Evolutionary conservation across 2,113 vertebrate genomes (phyloP).

Genomic region (Poeciliopsis turrubarensis): DNA sequence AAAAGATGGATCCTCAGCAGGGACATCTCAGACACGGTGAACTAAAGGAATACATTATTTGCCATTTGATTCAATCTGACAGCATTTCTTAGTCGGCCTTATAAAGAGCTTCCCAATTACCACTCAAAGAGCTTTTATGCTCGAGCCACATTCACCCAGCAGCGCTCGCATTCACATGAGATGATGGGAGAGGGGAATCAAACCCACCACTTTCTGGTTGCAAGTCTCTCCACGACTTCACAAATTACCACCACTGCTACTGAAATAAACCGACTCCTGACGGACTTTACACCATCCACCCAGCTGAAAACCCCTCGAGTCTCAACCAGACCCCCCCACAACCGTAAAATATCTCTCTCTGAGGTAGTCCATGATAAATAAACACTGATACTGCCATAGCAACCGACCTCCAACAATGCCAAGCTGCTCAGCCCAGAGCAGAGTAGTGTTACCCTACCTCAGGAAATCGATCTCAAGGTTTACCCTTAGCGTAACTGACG

Average conservation of each 20-base stretch:
- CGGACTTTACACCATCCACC: no score
- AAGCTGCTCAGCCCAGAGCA: conserved; percentile 44
- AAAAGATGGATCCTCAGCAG: not conserved
- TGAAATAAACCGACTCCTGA: no score
- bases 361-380: conserved; percentile 45
- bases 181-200: no score
- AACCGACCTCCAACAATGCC: conserved; percentile 60
- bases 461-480: conserved; percentile 55
- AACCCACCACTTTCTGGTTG: no score
- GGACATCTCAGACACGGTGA: not conserved
- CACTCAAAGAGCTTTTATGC: not conserved
- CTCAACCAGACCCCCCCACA: conserved; percentile 7
- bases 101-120: not conserved
- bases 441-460: conserved; percentile 48
- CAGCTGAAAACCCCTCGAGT: no score
- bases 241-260: no score
- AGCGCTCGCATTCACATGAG: not conserved
- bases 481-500: conserved; percentile 31
- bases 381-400: conserved; percentile 64
- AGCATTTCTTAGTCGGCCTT: not conserved
- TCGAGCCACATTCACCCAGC: not conserved
- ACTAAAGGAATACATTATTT: not conserved
- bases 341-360: conserved; percentile 36
- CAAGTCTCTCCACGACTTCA: no score
- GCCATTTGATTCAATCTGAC: not conserved